phyloP scores from a whole-genome alignment of 2,113 vertebrate genomes.

The Thermophis baileyi region DNA sequence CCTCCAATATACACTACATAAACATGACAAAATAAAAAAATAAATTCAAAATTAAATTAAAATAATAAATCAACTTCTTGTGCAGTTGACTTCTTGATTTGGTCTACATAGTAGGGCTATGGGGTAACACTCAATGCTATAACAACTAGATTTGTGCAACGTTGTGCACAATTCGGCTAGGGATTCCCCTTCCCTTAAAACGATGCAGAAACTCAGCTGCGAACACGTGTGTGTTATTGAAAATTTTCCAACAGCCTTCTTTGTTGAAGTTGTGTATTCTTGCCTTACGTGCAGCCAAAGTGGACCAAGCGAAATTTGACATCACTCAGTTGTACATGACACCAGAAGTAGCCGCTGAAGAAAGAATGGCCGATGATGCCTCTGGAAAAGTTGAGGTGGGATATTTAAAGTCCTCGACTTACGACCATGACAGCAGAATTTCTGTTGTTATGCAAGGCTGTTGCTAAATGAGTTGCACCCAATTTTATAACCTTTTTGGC shows the following conservation, averaged over 20 bases:
- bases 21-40: too few relatives aligned
- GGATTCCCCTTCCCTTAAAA: background rate
- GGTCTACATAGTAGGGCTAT: background rate
- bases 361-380: constrained; percentile 87
- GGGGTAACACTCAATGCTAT: background rate
- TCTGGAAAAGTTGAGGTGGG: constrained; percentile 80
- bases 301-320: constrained; percentile 85
- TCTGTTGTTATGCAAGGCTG: background rate
- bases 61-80: background rate
- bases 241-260: background rate
- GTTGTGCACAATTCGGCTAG: background rate
- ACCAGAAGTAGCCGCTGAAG: constrained; percentile 83
- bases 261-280: background rate
- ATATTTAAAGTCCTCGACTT: background rate
- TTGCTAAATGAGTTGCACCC: background rate
- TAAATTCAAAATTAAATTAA: background rate
- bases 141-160: background rate
- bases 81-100: background rate
- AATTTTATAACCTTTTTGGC: background rate
- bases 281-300: constrained; percentile 72
- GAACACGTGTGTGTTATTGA: background rate
- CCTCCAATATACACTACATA: too few relatives aligned
- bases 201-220: background rate
- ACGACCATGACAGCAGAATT: background rate
- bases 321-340: constrained; percentile 80